Conservation (phyloP, 2,113 vertebrate species). For the Pluvianellus socialis region DNA sequence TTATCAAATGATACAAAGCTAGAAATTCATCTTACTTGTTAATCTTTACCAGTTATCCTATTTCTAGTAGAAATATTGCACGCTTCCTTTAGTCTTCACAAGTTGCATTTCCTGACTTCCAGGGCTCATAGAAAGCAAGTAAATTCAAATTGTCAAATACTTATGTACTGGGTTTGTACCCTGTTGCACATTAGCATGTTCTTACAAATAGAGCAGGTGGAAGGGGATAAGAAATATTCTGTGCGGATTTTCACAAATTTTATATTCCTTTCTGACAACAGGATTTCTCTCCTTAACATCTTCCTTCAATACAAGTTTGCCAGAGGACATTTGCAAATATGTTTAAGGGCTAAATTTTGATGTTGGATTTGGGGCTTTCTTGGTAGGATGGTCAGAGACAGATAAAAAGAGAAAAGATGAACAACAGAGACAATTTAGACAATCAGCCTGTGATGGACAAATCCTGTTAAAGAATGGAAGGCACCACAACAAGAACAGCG, state of each 20-base stretch:
- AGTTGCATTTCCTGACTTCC: neutral
- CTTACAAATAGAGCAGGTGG: fast-evolving
- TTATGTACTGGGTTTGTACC: neutral
- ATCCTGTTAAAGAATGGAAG: neutral
- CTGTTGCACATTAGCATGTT: neutral
- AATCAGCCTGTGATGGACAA: neutral
- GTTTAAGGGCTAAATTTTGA: neutral
- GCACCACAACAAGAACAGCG: neutral
- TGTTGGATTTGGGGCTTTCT: neutral
- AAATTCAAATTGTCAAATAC: neutral
- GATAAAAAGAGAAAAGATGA: neutral
- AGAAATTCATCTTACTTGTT: neutral
- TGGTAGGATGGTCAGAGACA: neutral
- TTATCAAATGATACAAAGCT: neutral
- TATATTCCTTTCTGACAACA: neutral
- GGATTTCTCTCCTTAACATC: neutral
- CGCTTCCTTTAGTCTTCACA: neutral
- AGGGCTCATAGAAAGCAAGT: neutral
- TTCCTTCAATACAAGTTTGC: neutral
- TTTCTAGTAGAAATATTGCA: neutral
- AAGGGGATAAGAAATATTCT: neutral
- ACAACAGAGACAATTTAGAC: neutral
- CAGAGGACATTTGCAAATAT: neutral
- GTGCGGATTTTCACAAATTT: neutral
- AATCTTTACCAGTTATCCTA: neutral